Base-by-base conservation (phyloP, 1,140 invertebrate species). In the Brachionus asplanchnoidis region DNA sequence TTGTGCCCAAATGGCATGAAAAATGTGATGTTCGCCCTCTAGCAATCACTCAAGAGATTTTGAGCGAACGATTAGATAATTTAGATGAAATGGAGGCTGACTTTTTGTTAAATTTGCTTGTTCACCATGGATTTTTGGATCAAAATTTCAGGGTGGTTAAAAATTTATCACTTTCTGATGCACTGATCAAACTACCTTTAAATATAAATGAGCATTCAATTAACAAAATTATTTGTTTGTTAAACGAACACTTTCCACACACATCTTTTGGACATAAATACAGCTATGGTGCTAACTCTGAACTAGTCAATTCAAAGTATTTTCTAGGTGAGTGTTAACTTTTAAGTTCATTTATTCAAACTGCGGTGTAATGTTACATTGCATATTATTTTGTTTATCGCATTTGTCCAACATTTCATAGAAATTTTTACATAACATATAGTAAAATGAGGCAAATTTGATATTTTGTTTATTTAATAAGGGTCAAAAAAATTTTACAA, bases 251-350 rank as follows among this genome's bases (percentile, higher is more conserved):
- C n/a, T 73, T 73, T 73, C 68, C 68, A 40, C 14, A 44, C 7
- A 42, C 28, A 6, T 3, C 14, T 9, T 77, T 26, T 77, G 73
- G 73, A 3, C 73, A 77, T 46, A 7, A 77, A 36, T 77, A 77
- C 26, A 26, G 17, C 20, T 77, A 77, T 50, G 44, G 73, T 12
- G n/a, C 40, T 50, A 8, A 77, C 20, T 46, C 44, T 20, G 73
- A 77, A 53, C 44, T 77, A 11, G 44, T 50, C 9, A 77, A 77
- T 14, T 46, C 73, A 53, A 77, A 77, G 26, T 77, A 77, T 46
- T 46, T 77, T 11, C 17, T 50, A 5, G 73, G 73, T 50, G 12
- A 77, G 8, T 28, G 12, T 68, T 68, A 68, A 46, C 1, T 14
- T 14, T 3, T 14, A 12, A 12, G 14, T 46, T 46, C 14, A 14